phyloP scores from a whole-genome alignment of 2,113 vertebrate species.

The Pyrgilauda ruficollis region DNA sequence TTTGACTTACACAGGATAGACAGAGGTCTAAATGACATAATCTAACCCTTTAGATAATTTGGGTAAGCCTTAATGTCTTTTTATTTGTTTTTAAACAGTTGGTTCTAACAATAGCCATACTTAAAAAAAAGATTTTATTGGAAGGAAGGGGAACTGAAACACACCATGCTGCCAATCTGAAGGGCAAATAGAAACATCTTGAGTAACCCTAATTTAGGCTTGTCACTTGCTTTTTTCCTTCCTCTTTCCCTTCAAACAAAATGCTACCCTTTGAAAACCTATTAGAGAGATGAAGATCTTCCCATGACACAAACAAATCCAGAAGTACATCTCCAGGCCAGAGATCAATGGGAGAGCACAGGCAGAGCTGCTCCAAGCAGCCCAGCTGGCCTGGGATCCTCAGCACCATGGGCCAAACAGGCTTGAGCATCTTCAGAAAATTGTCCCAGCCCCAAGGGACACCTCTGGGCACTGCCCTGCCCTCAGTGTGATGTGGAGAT shows the following conservation, averaged over 20 bases:
- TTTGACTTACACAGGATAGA: neutral
- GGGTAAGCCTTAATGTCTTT: neutral
- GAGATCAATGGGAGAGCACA: neutral
- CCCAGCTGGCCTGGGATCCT: neutral
- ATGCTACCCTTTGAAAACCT: conserved; percentile 36
- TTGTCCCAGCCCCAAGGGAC: neutral
- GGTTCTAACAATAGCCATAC: neutral
- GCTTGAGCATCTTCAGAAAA: neutral
- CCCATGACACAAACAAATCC: conserved; percentile 4
- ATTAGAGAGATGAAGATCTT: conserved; percentile 11
- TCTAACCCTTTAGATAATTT: neutral
- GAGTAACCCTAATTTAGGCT: neutral
- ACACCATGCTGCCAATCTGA: neutral
- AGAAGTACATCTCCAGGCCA: neutral
- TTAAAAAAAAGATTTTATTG: neutral
- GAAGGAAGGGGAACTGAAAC: neutral
- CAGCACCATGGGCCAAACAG: neutral
- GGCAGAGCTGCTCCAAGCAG: neutral
- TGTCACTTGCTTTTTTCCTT: neutral
- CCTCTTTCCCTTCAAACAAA: neutral
- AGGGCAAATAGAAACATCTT: neutral
- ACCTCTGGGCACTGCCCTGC: neutral
- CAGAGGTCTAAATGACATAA: neutral
- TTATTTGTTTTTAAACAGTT: neutral
- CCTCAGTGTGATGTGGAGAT: neutral